Evolutionary conservation across 1,140 invertebrate genomes (phyloP).

Genomic region (Halesus radiatus): DNA sequence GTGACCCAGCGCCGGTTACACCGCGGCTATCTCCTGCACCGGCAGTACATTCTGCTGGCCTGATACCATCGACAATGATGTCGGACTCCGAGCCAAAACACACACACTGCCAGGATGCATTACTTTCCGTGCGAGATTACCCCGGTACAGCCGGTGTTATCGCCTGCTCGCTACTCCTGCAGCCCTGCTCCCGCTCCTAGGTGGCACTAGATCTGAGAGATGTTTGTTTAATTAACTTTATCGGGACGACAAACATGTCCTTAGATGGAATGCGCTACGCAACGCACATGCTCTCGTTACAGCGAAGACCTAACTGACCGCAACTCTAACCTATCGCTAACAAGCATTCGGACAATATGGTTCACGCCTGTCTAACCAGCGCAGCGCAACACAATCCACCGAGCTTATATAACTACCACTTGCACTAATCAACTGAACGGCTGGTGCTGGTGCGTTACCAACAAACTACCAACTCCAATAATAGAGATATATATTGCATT

Average conservation of each 20-base stretch:
- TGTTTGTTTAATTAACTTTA: slow-evolving; percentile 46
- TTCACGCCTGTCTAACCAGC: not conserved
- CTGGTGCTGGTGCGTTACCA: too few species aligned
- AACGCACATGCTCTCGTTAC: not conserved
- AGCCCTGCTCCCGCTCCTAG: slow-evolving; percentile 5
- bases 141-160: not conserved
- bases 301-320: not conserved
- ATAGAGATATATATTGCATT: too few species aligned
- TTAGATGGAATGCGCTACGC: slow-evolving; percentile 4
- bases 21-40: slow-evolving; percentile 24
- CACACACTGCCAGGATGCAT: slow-evolving; percentile 38
- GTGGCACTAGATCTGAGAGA: slow-evolving; percentile 28
- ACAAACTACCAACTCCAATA: too few species aligned
- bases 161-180: slow-evolving; percentile 10
- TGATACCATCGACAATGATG: slow-evolving; percentile 57
- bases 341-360: not conserved
- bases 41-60: slow-evolving; percentile 49
- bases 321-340: too few species aligned
- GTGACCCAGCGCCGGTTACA: slow-evolving; percentile 49
- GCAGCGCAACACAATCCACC: too few species aligned
- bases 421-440: too few species aligned
- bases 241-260: slow-evolving; percentile 14
- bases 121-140: slow-evolving; percentile 28
- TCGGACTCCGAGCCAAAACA: slow-evolving; percentile 31
- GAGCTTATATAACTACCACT: too few species aligned